Evolutionary conservation across 1,140 invertebrate species (phyloP).

Genomic region (Galendromus occidentalis): DNA sequence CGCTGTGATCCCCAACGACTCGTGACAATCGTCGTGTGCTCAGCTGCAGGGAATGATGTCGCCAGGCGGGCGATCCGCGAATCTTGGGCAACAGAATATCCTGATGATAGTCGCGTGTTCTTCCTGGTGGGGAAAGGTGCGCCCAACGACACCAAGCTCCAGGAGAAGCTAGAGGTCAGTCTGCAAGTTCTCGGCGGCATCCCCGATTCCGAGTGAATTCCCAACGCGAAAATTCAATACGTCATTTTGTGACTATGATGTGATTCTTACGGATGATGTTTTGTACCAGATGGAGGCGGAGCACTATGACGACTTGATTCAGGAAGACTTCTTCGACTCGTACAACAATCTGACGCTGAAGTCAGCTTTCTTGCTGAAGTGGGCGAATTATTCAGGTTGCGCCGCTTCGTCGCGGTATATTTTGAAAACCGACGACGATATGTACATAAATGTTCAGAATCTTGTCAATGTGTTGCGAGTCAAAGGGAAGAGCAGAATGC

Average conservation of each 20-base stretch:
- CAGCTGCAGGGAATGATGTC: slow-evolving; percentile 42
- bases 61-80: slow-evolving; percentile 45
- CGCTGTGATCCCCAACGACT: slow-evolving; percentile 26
- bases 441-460: slow-evolving; percentile 35
- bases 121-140: slow-evolving; percentile 16
- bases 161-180: slow-evolving; percentile 15
- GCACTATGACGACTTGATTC: slow-evolving; percentile 58
- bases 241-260: no score
- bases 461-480: slow-evolving; percentile 23
- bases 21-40: slow-evolving; percentile 50
- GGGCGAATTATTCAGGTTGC: slow-evolving; percentile 28
- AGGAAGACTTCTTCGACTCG: slow-evolving; percentile 66
- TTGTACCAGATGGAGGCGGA: slow-evolving; percentile 17
- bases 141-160: slow-evolving; percentile 14
- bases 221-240: no score
- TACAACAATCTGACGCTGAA: slow-evolving; percentile 85
- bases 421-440: slow-evolving; percentile 36
- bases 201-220: no score
- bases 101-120: slow-evolving; percentile 12
- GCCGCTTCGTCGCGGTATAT: slow-evolving; percentile 23
- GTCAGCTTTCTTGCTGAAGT: slow-evolving; percentile 61
- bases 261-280: no score
- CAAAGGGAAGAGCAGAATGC: slow-evolving; percentile 27
- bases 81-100: slow-evolving; percentile 42
- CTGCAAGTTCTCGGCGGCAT: no score